A percentile compares a stretch with the other conserved stretches of the same genome.
phyloP scores from a whole-genome alignment of 2,888 invertebrate genomes.

The Stratiomys singularior region DNA sequence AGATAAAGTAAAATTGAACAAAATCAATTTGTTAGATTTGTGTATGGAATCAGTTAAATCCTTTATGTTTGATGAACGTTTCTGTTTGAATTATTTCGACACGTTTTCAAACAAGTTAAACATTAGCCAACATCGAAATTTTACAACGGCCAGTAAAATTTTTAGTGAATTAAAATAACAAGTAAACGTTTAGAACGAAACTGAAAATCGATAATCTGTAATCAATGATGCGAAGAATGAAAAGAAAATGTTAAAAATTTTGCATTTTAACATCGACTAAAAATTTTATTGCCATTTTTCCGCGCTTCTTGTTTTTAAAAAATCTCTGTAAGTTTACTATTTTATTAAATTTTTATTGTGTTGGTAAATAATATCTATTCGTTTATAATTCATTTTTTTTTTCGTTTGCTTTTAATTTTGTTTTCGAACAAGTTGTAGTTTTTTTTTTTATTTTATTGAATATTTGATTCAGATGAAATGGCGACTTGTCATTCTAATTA shows the following conservation, averaged over 20 bases:
- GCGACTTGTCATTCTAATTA: too few relatives aligned
- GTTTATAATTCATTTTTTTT: conserved; percentile 19
- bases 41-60: background rate
- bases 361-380: conserved; percentile 43
- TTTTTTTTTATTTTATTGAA: too few relatives aligned
- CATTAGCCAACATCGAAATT: conserved; percentile 44
- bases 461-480: too few relatives aligned
- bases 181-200: background rate
- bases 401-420: background rate
- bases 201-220: background rate
- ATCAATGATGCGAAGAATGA: background rate
- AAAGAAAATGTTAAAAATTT: too few relatives aligned
- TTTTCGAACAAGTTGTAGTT: too few relatives aligned
- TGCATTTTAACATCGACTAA: conserved; percentile 37
- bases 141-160: conserved; percentile 38
- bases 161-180: conserved; percentile 22
- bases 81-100: background rate
- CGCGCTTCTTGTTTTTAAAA: background rate
- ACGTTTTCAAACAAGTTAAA: conserved; percentile 45
- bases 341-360: conserved; percentile 30
- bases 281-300: conserved; percentile 35
- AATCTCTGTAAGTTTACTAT: conserved; percentile 13
- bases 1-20: too few relatives aligned
- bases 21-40: too few relatives aligned
- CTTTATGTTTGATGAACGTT: background rate